Base-by-base conservation (phyloP, 2,888 invertebrate species). In the Lithophane socia region DNA sequence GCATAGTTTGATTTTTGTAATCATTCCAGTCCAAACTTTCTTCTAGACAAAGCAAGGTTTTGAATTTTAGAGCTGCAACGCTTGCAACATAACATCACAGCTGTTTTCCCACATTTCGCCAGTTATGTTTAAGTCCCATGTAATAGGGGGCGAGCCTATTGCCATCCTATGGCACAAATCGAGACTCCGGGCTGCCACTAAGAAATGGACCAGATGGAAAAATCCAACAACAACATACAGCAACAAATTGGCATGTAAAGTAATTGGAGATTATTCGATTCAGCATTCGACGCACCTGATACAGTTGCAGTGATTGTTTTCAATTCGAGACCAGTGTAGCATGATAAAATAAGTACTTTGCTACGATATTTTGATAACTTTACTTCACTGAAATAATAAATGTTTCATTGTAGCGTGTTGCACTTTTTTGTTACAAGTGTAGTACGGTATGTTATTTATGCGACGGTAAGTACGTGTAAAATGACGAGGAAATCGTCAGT, bases 401-500 rank as follows among this genome's bases (percentile, higher is more conserved):
- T 61, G 63, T 73, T 29, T 29, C 16, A 47, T 0, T 47, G 69
- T 80, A 10, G 79, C 80, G 74, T 82, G 87, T 73, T 70, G 47
- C 67, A 58, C 3, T 73, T 87, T 86, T 83, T 80, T 83, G 54
- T 54, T 68, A 58, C 75, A 44, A 74, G 64, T 54, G 56, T 29
- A 29, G 29, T 29, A 29, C 70, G 44, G 49, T 65, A 56, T 66
- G 44, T 79, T 84, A 85, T 82, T 86, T 75, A 84, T 76, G 64
- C 66, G 79, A 74, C 68, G 71, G 75, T 54, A 4, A 37, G 37
- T 5, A 85, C 75, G 74, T 66, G 80, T 74, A 73, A 75, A 79
- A 81, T 69, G 69, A 79, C 78, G 47, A 84, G 85, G 86, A 89
- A 88, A 85, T 79, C 56, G 69, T 75, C 63, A 37, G 52, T 84